phyloP scores from a whole-genome alignment of 2,113 vertebrate species.

The Caloenas nicobarica region DNA sequence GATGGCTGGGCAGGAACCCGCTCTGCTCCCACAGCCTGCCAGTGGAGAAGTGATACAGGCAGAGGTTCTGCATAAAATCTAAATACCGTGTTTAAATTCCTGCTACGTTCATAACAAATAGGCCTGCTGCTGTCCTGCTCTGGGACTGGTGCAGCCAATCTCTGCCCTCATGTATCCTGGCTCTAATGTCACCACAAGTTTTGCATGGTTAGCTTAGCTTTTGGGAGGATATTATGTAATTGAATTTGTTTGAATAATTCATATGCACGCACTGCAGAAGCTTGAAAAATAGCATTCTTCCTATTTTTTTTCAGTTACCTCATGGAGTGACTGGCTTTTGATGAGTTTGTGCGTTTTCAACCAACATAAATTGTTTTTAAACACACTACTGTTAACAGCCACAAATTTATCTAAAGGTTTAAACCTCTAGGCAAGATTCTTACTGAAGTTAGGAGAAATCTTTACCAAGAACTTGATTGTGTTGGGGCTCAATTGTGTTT shows the following conservation, averaged over 20 bases:
- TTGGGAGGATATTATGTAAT: neutral
- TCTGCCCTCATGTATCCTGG: neutral
- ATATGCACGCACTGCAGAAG: neutral
- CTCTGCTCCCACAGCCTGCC: neutral
- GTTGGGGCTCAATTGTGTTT: neutral
- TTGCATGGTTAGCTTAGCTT: neutral
- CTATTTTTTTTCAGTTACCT: neutral
- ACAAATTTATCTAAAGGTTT: neutral
- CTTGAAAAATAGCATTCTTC: neutral
- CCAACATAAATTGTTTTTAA: neutral
- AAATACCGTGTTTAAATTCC: accelerated
- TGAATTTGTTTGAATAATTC: slow-evolving; percentile 30
- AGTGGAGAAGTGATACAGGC: accelerated
- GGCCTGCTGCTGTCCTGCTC: neutral
- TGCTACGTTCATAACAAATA: accelerated
- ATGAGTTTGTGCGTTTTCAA: neutral
- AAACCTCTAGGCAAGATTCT: neutral
- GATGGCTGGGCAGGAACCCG: accelerated
- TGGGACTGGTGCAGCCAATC: neutral
- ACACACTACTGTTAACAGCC: neutral
- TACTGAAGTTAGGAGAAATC: neutral
- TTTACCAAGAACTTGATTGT: neutral
- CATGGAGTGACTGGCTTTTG: neutral
- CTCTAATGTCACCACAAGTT: accelerated
- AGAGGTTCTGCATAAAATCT: neutral